Base-by-base conservation (phyloP, 2,888 invertebrate species). In the Coenonympha arcania region DNA sequence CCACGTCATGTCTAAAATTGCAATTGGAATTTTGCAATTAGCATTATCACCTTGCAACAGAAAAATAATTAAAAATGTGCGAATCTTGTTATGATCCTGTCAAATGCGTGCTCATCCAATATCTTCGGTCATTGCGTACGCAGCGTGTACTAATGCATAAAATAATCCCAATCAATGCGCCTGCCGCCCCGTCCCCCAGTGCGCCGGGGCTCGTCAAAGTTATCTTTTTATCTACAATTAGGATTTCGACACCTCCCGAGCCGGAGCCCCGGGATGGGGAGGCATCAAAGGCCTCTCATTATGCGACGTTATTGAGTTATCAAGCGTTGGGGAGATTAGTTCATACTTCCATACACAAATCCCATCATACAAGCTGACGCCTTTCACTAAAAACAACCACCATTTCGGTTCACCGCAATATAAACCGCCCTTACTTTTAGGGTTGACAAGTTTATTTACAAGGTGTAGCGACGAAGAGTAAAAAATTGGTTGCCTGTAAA, bases 301-400 rank as follows among this genome's bases (percentile, higher is more conserved):
- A 82, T 80, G 73, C 74, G 72, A 71, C 72, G 75, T 82, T 84
- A 86, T 87, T 87, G 86, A 86, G 83, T 87, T 87, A 87, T 86
- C 84, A 80, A 73, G 69, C 68, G 68, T 71, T 68, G 71, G 71
- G 81, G 79, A 79, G 85, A 84, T 86, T 83, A 85, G 84, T 84
- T 80, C 84, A 85, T 83, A 84, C 84, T 85, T 82, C 83, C 83
- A 85, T 83, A 81, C 76, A 75, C 80, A 80, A 85, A 86, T 87
- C 87, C 81, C 79, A 87, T 87, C 87, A 87, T 70, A 82, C 87
- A 86, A 80, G 79, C 86, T 85, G 87, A 87, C 87, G 87, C 87
- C 83, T 87, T 75, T 73, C 73, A 70, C 79, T 74, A 71, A 76
- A 79, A 81, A 83, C 82, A 78, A 78, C 76, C 79, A 79, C 72